Evolutionary conservation across 2,113 vertebrate genomes (phyloP).

Genomic region (Merops nubicus): DNA sequence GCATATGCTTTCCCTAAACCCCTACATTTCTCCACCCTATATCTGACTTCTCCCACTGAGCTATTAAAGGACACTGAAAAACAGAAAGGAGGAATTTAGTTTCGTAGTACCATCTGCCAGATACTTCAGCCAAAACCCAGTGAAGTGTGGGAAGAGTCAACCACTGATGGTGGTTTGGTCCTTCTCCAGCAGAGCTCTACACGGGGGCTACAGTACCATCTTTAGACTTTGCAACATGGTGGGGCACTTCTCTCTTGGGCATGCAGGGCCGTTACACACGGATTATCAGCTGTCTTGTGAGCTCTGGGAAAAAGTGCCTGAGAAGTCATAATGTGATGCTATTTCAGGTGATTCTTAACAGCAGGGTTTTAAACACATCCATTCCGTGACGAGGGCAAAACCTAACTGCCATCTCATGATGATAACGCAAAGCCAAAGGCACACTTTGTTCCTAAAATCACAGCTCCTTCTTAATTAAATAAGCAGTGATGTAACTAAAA

Average conservation of each 20-base stretch:
- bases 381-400: neutral
- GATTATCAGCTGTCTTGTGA: rapidly evolving
- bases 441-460: neutral
- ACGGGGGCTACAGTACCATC: neutral
- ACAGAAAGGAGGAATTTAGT: neutral
- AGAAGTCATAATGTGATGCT: neutral
- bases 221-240: neutral
- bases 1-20: neutral
- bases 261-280: rapidly evolving
- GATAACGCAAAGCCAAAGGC: neutral
- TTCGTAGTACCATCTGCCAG: neutral
- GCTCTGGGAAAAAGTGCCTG: neutral
- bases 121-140: neutral
- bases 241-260: neutral
- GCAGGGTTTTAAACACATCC: neutral
- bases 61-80: neutral
- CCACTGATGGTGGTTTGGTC: neutral
- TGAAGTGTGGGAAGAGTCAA: neutral
- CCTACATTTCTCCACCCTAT: neutral
- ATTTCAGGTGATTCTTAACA: neutral
- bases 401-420: neutral
- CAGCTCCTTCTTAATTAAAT: neutral
- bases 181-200: neutral
- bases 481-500: neutral
- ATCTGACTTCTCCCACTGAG: neutral